A percentile compares a stretch with the other conserved stretches of the same genome.
phyloP scores from a whole-genome alignment of 1,140 invertebrate species.

The Drosophila ananassae region DNA sequence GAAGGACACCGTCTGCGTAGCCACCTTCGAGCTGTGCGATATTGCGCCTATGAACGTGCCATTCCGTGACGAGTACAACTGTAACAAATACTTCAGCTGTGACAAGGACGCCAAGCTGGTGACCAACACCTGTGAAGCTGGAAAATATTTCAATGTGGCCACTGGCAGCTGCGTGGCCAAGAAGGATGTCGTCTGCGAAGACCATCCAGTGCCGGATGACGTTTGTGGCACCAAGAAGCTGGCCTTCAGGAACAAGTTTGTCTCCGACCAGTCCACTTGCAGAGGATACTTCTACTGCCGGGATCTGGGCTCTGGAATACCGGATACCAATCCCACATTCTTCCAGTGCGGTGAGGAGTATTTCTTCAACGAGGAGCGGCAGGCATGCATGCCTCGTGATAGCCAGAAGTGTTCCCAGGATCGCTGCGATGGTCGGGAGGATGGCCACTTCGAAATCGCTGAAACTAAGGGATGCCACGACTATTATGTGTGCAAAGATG shows the following conservation, averaged over 20 bases:
- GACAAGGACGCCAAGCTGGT: neutral
- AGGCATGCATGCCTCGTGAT: constrained; percentile 30
- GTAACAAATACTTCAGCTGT: constrained; percentile 55
- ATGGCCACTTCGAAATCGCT: constrained; percentile 46
- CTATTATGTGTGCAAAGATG: constrained; percentile 55
- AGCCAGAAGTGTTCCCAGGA: constrained; percentile 52
- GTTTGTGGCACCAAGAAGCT: constrained; percentile 66
- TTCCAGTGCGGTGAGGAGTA: constrained; percentile 33
- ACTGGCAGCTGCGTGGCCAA: constrained; percentile 37
- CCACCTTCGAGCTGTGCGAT: constrained; percentile 58
- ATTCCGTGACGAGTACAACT: constrained; percentile 51
- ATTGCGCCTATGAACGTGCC: constrained; percentile 22
- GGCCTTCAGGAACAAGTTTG: constrained; percentile 55
- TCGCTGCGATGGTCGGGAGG: constrained; percentile 65
- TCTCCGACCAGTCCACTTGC: constrained; percentile 65
- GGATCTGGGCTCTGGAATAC: constrained; percentile 56
- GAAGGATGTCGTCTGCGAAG: constrained; percentile 44
- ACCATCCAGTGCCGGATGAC: constrained; percentile 55
- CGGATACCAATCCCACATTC: constrained; percentile 48
- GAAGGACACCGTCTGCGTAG: constrained; percentile 30
- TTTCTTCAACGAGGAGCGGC: constrained; percentile 58
- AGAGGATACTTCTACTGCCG: constrained; percentile 70
- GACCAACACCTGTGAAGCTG: constrained; percentile 21
- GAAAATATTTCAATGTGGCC: constrained; percentile 53
- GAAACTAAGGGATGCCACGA: constrained; percentile 52